A percentile compares a stretch with the other conserved stretches of the same genome.
Conservation (phyloP, 35 echinoderm and acorn worm genomes). For the Acanthaster planci region DNA sequence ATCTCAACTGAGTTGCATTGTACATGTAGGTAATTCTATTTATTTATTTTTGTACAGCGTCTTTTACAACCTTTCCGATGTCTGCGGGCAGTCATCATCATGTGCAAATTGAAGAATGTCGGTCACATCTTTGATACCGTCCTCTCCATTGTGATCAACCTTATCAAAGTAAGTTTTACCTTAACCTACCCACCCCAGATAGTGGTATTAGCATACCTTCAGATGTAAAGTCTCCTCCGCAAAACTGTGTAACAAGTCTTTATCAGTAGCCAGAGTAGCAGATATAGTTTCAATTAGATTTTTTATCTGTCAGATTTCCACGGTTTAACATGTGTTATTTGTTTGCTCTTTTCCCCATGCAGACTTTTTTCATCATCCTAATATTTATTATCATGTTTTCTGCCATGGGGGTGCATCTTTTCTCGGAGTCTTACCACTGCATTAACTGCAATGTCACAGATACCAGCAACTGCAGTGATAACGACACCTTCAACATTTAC, state of each 20-base stretch:
- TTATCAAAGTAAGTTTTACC: conserved; percentile 80
- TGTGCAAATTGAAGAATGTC: conserved; percentile 96
- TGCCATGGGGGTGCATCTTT: conserved; percentile 89
- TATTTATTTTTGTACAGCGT: conserved; percentile 60
- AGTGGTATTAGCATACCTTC: too few relatives aligned
- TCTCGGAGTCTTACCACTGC: conserved; percentile 64
- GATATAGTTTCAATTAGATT: too few relatives aligned
- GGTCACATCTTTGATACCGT: conserved; percentile 89
- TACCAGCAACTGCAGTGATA: conserved; percentile 70
- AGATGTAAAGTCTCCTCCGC: too few relatives aligned
- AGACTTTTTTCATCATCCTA: conserved; percentile 90
- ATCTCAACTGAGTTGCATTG: too few relatives aligned
- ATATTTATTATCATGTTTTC: conserved; percentile 91
- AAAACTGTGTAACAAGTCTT: too few relatives aligned
- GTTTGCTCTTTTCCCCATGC: neutral
- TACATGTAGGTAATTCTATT: neutral
- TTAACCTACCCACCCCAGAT: neutral
- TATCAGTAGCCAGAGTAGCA: too few relatives aligned
- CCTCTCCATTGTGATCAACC: conserved; percentile 85
- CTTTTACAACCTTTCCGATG: conserved; percentile 85
- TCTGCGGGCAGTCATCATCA: conserved; percentile 92
- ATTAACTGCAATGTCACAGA: conserved; percentile 54
- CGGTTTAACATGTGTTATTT: too few relatives aligned
- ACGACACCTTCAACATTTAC: conserved; percentile 40
- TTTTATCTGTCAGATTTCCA: too few relatives aligned